Conservation (phyloP, 2,888 invertebrate genomes). For the Eilema sororculum region DNA sequence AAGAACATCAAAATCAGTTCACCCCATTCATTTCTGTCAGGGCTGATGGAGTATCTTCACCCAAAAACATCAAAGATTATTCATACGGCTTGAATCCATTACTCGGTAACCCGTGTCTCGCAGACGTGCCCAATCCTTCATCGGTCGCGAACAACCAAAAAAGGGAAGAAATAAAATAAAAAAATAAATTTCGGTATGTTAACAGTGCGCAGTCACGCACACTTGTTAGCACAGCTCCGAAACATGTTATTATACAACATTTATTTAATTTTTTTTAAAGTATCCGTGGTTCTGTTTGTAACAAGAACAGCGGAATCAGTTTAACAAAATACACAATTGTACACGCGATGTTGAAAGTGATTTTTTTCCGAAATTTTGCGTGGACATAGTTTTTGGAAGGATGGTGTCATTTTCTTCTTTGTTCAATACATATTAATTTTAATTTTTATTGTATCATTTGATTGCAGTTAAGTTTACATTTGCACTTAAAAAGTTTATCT, state of each 20-base stretch:
- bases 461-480: neutral
- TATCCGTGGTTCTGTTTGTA: conserved; percentile 61
- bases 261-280: conserved; percentile 80
- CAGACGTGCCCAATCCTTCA: conserved; percentile 73
- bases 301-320: conserved; percentile 64
- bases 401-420: conserved; percentile 33
- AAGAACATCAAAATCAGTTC: conserved; percentile 50
- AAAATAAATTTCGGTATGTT: conserved; percentile 71
- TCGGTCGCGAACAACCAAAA: conserved; percentile 59
- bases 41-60: conserved; percentile 55
- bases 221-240: conserved; percentile 72
- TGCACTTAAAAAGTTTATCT: neutral
- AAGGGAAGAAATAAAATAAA: conserved; percentile 53
- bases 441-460: neutral
- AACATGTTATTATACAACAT: conserved; percentile 82
- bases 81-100: conserved; percentile 67
- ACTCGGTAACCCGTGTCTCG: conserved; percentile 64
- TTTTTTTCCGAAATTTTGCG: conserved; percentile 45
- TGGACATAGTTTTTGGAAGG: conserved; percentile 28
- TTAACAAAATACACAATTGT: conserved; percentile 75
- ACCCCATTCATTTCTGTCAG: conserved; percentile 51
- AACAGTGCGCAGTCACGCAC: conserved; percentile 84
- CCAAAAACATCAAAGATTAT: conserved; percentile 55
- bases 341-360: conserved; percentile 68
- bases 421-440: conserved; percentile 14